Evolutionary conservation across 2,113 vertebrate genomes (phyloP).

Genomic region (Odobenus rosmarus): DNA sequence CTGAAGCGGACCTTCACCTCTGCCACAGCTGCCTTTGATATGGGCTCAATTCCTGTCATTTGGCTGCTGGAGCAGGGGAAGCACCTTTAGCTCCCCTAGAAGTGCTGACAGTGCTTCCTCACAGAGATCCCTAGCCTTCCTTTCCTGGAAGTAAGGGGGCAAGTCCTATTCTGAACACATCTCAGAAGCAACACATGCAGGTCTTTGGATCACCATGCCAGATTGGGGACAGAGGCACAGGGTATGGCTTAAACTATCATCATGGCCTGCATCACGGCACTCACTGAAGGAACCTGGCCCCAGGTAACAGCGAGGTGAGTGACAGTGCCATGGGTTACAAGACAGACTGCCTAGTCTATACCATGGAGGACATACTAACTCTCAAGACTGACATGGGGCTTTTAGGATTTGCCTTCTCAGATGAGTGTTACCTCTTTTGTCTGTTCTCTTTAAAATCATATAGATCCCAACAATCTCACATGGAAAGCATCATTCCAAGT

Average conservation of each 20-base stretch:
- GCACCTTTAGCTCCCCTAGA: neutral
- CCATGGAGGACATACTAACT: neutral
- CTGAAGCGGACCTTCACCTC: constrained; percentile 42
- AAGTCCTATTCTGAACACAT: neutral
- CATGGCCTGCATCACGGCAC: neutral
- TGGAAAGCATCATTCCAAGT: neutral
- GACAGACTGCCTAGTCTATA: neutral
- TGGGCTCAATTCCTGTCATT: neutral
- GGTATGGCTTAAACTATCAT: neutral
- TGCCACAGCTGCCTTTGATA: constrained; percentile 41
- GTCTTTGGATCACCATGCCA: neutral
- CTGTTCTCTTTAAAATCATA: neutral
- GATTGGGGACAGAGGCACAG: neutral
- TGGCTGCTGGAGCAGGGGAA: neutral
- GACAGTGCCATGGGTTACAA: neutral
- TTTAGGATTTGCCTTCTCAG: neutral
- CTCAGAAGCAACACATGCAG: neutral
- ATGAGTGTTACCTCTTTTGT: neutral
- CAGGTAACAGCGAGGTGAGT: neutral
- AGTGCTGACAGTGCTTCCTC: neutral
- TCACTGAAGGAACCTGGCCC: neutral
- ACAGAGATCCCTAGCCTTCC: neutral
- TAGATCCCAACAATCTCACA: neutral
- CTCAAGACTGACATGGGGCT: neutral
- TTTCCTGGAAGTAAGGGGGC: neutral